Percentiles rank a stretch among this genome's conserved stretches.
Evolutionary conservation across 2,113 vertebrate genomes (phyloP).

Genomic region (Vimba vimba): DNA sequence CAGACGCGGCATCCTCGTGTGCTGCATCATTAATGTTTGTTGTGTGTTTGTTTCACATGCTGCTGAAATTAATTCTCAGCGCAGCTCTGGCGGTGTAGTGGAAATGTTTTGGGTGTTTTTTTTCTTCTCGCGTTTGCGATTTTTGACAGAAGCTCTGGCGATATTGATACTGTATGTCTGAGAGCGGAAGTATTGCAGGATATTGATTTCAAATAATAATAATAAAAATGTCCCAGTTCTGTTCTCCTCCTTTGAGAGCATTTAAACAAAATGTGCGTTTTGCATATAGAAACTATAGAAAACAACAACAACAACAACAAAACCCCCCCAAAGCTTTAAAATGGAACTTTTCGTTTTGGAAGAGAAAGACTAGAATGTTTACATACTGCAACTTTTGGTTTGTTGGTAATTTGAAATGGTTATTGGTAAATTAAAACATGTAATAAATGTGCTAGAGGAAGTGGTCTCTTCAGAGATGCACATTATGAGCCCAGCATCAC

Average conservation of each 20-base stretch:
- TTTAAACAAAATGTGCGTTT: conserved; percentile 6
- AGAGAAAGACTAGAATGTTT: background rate
- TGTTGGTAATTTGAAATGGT: background rate
- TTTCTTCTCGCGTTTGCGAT: conserved; percentile 37
- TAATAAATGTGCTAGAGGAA: background rate
- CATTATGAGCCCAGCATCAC: conserved; percentile 12
- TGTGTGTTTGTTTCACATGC: conserved; percentile 47
- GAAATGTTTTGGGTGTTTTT: conserved; percentile 15
- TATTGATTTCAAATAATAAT: conserved; percentile 69
- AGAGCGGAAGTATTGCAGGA: conserved; percentile 68
- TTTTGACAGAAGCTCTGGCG: conserved; percentile 66
- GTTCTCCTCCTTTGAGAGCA: background rate
- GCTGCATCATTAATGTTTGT: conserved; percentile 58
- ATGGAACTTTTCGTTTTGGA: conserved; percentile 1
- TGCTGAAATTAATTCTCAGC: conserved; percentile 38
- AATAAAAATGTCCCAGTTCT: background rate
- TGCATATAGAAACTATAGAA: background rate
- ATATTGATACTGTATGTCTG: conserved; percentile 75
- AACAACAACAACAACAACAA: background rate
- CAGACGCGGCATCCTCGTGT: conserved; percentile 35
- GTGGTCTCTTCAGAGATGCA: background rate
- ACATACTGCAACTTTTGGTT: conserved; percentile 7
- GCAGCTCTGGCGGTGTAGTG: conserved; percentile 37
- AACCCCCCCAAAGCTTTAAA: background rate
- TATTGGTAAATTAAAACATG: background rate